Base-by-base conservation (phyloP, 2,888 invertebrate species). In the Ceraclea dissimilis region DNA sequence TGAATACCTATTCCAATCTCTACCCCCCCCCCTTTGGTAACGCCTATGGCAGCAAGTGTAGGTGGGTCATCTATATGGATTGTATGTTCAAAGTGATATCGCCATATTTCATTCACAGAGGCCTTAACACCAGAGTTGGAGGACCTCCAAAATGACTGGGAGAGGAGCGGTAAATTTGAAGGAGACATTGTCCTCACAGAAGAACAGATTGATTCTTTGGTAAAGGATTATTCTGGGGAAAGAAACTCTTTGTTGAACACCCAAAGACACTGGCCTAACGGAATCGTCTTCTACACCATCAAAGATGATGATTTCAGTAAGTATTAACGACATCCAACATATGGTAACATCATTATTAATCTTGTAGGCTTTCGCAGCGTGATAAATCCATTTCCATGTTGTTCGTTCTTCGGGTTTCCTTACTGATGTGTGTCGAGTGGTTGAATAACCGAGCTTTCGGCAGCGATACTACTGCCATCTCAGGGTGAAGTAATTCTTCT, bases 131-230 rank as follows among this genome's bases (percentile, higher is more conserved):
- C 50, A 5, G 56, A 57, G 26, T 18, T 61, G 49, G 57, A 49
- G 10, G 51, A 57, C 18, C 49, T 58, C 20, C 58, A 65, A 51
- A 75, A 75, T 31, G 74, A 73, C 5, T 78, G 78, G 75, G 76
- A 77, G 62, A 71, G 74, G 33, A 78, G 78, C 60, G 78, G 77
- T 6, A 74, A 77, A 63, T 78, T 79, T 57, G 79, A 79, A 63
- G 79, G 79, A 11, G 79, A 79, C 61, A 69, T 79, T 21, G 70
- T 78, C 50, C 68, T 78, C 6, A 77, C 76, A 55, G 75, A 76
- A 19, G 66, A 71, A 18, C 78, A 78, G 63, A 67, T 76, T 59
- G 66, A 71, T n/a, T 63, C 71, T 51, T 73, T 78, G 26, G 70
- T 78, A 0, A 70, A 73, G 56, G 70, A 72, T 26, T 72, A 76